Conservation (phyloP, 2,113 vertebrate species). For the Megalops atlanticus region DNA sequence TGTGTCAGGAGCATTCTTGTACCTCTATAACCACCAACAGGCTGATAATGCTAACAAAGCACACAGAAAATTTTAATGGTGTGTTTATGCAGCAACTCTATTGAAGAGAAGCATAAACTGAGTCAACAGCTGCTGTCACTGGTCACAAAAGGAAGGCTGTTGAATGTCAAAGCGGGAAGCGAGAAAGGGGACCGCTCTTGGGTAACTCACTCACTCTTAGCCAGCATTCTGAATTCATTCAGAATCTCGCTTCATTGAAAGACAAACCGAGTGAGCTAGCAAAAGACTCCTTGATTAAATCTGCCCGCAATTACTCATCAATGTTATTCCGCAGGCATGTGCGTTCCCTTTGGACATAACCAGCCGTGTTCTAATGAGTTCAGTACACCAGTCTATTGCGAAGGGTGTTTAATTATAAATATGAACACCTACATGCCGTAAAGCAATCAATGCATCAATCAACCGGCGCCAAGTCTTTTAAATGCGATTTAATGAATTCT, state of each 20-base stretch:
- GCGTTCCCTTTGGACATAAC: background rate
- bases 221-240: background rate
- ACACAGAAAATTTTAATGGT: no score
- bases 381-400: background rate
- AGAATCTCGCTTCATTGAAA: background rate
- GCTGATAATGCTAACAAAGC: no score
- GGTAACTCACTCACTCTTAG: background rate
- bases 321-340: background rate
- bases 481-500: no score
- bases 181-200: background rate
- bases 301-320: background rate
- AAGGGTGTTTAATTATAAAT: background rate
- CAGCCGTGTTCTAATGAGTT: background rate
- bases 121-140: background rate
- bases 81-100: no score
- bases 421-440: background rate
- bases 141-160: background rate
- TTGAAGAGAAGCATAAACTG: background rate
- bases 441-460: background rate
- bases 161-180: background rate
- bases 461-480: background rate
- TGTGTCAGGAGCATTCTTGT: no score
- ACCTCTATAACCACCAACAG: no score
- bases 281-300: background rate
- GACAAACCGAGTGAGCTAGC: background rate